Conservation (phyloP, 2,113 vertebrate species). For the Lipotes vexillifer region DNA sequence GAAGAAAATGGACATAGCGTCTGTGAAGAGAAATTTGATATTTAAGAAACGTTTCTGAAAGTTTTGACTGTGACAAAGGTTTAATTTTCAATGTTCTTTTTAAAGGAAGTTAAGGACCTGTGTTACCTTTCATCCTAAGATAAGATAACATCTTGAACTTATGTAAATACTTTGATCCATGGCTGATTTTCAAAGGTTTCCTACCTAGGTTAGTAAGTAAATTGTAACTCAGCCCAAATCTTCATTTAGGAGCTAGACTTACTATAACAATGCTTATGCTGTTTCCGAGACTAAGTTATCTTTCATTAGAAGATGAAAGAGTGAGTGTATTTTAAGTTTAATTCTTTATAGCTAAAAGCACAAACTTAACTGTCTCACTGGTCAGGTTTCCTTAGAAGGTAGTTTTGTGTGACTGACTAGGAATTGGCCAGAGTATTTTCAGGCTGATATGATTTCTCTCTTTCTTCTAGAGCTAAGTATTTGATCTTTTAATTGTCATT, state of each 20-base stretch:
- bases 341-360: slow-evolving; percentile 3
- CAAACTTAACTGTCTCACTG: not conserved
- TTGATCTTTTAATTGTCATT: slow-evolving; percentile 42
- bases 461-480: not conserved
- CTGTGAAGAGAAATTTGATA: slow-evolving; percentile 98
- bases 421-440: not conserved
- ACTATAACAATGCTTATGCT: not conserved
- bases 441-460: not conserved
- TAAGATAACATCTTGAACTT: slow-evolving; percentile 41
- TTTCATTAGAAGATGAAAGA: slow-evolving; percentile 45
- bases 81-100: slow-evolving; percentile 36
- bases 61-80: slow-evolving; percentile 7
- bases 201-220: not conserved
- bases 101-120: slow-evolving; percentile 64
- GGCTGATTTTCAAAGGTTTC: slow-evolving; percentile 31
- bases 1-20: slow-evolving; percentile 96
- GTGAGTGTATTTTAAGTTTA: slow-evolving; percentile 30
- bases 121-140: slow-evolving; percentile 59
- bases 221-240: not conserved
- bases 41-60: slow-evolving; percentile 79
- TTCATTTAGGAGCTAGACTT: not conserved
- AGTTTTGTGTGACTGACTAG: slow-evolving; percentile 29
- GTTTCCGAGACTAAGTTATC: not conserved
- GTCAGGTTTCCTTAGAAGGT: not conserved
- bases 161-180: slow-evolving; percentile 38